These are phyloP conservation scores for Axis porcinus DNA, from an alignment of 2,113 vertebrate species.

Conservation along the genomic window DNA sequence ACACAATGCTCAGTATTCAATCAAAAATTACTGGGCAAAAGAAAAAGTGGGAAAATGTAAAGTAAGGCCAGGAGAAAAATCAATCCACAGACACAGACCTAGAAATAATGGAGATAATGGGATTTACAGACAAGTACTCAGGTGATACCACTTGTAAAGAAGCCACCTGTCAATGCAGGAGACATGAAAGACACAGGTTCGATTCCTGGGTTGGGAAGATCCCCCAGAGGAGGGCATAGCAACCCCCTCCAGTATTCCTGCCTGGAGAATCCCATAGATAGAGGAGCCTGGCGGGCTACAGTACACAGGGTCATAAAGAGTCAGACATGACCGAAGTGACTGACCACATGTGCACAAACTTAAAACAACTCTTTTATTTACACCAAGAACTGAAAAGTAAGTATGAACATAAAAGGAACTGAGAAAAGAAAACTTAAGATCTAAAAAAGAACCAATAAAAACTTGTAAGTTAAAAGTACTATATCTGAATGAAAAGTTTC, in stretches of 20 bases:
- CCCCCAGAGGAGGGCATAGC: neutral
- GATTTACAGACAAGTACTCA: neutral
- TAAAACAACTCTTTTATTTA: neutral
- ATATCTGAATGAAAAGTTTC: neutral
- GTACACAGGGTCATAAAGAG: neutral
- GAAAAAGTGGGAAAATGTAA: neutral
- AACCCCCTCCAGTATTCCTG: neutral
- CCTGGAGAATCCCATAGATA: neutral
- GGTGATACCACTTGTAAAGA: neutral
- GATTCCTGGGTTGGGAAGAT: neutral
- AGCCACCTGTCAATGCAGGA: neutral
- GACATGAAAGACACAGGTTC: neutral
- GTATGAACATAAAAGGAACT: neutral
- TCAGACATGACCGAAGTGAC: rapidly evolving
- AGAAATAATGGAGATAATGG: neutral
- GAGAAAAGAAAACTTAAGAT: neutral
- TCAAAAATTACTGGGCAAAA: neutral
- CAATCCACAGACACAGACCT: neutral
- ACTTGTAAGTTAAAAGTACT: neutral
- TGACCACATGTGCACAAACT: neutral
- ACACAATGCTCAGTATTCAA: neutral
- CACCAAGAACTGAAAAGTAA: neutral
- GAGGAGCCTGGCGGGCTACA: neutral
- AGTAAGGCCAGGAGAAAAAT: neutral
- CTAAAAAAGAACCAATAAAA: neutral